Base-by-base conservation (phyloP, 2,888 invertebrate genomes). In the Noctua fimbriata region DNA sequence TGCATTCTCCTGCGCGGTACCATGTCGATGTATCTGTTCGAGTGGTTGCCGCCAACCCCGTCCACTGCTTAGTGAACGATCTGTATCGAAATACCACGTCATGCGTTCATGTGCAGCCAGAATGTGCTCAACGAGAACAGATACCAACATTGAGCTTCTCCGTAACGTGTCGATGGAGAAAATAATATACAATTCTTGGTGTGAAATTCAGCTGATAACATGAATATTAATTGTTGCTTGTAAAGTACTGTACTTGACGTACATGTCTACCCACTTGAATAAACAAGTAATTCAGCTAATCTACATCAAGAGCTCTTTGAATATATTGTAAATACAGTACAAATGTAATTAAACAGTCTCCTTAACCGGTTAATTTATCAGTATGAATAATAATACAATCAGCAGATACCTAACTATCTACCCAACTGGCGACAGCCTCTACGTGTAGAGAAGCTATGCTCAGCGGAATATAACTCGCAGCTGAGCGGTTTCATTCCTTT, bases 371-470 rank as follows among this genome's bases (percentile, higher is more conserved):
- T 41, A 1, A n/a, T 58, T 65, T 69, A 73, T 73, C 65, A 70
- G 49, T 65, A 58, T 70, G 78, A 36, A 78, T 82, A 82, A 78
- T 78, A 44, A 49, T 16, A 82, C 60, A 74, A 49, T 69, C 41
- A 18, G 21, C 70, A 74, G 28, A 63, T 58, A 44, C 52, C 9
- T 69, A 5, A 24, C 14, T 71, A 24, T 21, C 28, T 60, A n/a
- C 76, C 14, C 52, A 10, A 10, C 4, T 21, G 16, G 74, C 75
- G 49, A 21, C 47, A 21, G 32, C 44, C n/a, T 24, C 47, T 32
- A 14, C 44, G 16, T 16, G n/a, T 32, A 24, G 5, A 18, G 14
- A 55, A 52, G 32, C 32, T 55, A n/a, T 47, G 28, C 28, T 49
- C 24, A 63, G 55, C 69, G 24, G 7, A 52, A 36, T 77, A 36